A percentile compares a stretch with the other conserved stretches of the same genome.
phyloP scores from a whole-genome alignment of 1,140 invertebrate species.

The Drosophila dunni region DNA sequence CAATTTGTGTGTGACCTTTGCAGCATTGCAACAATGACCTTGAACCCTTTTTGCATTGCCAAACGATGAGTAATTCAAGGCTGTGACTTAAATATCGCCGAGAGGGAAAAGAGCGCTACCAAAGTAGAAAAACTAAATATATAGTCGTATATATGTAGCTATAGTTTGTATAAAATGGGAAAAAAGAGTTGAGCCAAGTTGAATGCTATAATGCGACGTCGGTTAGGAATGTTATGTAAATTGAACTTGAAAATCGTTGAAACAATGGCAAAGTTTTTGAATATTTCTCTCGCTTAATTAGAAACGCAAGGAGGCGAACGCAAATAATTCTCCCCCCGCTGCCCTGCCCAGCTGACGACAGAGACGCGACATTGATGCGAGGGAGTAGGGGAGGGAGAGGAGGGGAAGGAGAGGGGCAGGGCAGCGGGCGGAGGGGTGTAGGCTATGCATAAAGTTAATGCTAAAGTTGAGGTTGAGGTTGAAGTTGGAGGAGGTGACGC shows the following conservation, averaged over 20 bases:
- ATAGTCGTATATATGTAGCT: slow-evolving; percentile 17
- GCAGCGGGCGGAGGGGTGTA: not conserved
- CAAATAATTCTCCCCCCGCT: slow-evolving; percentile 66
- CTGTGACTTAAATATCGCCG: slow-evolving; percentile 56
- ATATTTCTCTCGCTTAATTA: slow-evolving; percentile 80
- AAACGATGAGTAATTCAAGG: slow-evolving; percentile 69
- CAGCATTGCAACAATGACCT: slow-evolving; percentile 43
- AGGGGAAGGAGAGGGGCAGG: not conserved
- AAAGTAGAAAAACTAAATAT: not conserved
- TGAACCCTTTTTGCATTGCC: slow-evolving; percentile 62
- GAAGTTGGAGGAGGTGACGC: slow-evolving; percentile 60
- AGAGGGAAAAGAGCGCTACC: not conserved
- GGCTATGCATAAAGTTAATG: slow-evolving; percentile 27
- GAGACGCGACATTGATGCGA: slow-evolving; percentile 25
- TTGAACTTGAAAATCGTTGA: slow-evolving; percentile 79
- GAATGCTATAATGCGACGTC: slow-evolving; percentile 49
- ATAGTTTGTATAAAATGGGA: slow-evolving; percentile 49
- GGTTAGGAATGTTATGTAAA: slow-evolving; percentile 79
- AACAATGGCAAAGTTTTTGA: slow-evolving; percentile 79
- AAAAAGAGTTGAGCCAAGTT: slow-evolving; percentile 24
- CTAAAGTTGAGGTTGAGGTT: slow-evolving; percentile 24
- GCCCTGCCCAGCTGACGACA: slow-evolving; percentile 5
- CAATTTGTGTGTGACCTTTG: slow-evolving; percentile 54
- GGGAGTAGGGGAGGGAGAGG: not conserved
- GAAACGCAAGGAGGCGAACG: slow-evolving; percentile 77